phyloP scores from a whole-genome alignment of 2,113 vertebrate genomes.

The Epinephelus cyanopodus region DNA sequence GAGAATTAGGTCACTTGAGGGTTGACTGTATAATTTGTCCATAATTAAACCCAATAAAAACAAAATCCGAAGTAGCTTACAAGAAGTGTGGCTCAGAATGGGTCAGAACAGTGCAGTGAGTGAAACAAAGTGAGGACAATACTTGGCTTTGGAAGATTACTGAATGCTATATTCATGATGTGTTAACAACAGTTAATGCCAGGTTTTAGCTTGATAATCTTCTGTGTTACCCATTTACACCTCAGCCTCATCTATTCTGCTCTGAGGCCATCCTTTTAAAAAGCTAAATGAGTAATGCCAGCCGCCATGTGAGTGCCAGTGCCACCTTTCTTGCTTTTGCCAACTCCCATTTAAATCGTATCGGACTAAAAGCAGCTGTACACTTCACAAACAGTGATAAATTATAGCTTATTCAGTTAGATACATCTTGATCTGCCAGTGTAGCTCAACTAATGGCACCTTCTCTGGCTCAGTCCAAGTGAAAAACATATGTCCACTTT shows the following conservation, averaged over 20 bases:
- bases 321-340: neutral
- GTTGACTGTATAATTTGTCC: neutral
- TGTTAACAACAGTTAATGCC: neutral
- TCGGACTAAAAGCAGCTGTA: constrained; percentile 18
- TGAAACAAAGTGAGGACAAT: neutral
- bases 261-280: neutral
- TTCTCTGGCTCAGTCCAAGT: neutral
- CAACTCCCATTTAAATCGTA: constrained; percentile 17
- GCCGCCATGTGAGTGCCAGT: neutral
- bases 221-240: neutral
- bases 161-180: neutral
- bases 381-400: constrained; percentile 12
- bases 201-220: neutral
- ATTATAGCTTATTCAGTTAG: neutral
- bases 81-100: neutral
- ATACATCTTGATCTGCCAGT: constrained; percentile 8
- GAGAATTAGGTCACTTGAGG: neutral
- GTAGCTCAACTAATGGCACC: neutral
- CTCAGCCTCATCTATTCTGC: neutral
- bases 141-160: neutral
- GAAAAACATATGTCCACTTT: too few relatives aligned
- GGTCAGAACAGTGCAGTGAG: neutral
- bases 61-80: neutral
- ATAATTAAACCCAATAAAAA: neutral
- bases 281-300: neutral